phyloP scores from a whole-genome alignment of 2,113 vertebrate genomes.

The Larimichthys crocea region DNA sequence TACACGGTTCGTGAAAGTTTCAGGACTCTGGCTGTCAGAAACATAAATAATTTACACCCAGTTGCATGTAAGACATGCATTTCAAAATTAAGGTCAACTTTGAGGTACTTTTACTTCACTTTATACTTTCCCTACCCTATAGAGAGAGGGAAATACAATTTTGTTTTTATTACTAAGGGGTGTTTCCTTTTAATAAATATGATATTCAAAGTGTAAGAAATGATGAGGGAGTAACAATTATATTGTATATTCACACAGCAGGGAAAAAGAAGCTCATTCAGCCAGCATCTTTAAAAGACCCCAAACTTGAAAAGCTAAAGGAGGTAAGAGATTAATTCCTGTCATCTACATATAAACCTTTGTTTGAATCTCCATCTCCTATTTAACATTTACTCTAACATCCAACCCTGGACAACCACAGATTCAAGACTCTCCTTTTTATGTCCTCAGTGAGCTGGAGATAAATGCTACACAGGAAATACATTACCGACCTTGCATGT shows the following conservation, averaged over 20 bases:
- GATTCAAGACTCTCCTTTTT: background rate
- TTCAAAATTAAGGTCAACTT: background rate
- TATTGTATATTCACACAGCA: slow-evolving; percentile 74
- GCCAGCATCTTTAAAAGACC: slow-evolving; percentile 80
- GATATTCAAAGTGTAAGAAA: background rate
- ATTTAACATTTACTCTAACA: slow-evolving; percentile 18
- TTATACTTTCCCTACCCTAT: too few species aligned
- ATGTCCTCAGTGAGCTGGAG: slow-evolving; percentile 5
- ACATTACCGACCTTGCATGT: slow-evolving; percentile 42
- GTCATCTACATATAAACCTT: background rate
- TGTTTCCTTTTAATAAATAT: background rate
- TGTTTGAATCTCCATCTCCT: slow-evolving; percentile 10
- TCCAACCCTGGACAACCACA: background rate
- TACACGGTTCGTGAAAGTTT: background rate
- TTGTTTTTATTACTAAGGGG: background rate
- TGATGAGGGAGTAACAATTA: background rate
- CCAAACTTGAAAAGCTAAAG: slow-evolving; percentile 87
- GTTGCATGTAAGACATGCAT: background rate
- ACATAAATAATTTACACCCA: too few species aligned
- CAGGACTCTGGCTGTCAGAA: background rate
- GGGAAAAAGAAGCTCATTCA: slow-evolving; percentile 87
- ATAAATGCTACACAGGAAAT: slow-evolving; percentile 47
- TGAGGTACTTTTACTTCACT: background rate
- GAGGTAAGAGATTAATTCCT: slow-evolving; percentile 77
- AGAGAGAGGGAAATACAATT: background rate